phyloP scores from a whole-genome alignment of 2,113 vertebrate genomes.

The Campylomormyrus numenius region DNA sequence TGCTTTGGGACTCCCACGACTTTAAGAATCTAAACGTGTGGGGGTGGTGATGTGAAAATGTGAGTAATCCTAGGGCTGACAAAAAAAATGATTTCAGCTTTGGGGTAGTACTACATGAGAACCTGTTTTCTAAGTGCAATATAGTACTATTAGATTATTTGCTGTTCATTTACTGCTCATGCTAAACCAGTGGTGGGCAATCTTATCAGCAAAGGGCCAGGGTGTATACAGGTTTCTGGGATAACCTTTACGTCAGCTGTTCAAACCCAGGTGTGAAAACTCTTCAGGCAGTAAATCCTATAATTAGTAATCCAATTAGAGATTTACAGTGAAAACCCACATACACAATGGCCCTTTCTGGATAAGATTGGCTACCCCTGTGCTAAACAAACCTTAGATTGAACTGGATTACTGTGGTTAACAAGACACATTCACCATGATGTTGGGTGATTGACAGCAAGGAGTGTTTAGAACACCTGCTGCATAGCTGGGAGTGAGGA shows the following conservation, averaged over 20 bases:
- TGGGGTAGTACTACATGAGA: neutral
- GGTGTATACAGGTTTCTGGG: neutral
- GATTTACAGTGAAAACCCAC: neutral
- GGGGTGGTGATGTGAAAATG: neutral
- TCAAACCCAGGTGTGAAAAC: neutral
- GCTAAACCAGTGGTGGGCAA: neutral
- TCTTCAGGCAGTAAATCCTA: neutral
- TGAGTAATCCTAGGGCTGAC: neutral
- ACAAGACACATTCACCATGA: neutral
- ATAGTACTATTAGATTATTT: neutral
- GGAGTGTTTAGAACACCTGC: neutral
- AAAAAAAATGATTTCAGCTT: neutral
- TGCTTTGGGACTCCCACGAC: neutral
- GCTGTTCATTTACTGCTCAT: no score
- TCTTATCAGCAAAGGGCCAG: neutral
- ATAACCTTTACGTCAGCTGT: neutral
- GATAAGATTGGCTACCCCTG: neutral
- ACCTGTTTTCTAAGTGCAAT: neutral
- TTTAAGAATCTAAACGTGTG: neutral
- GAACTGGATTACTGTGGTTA: neutral
- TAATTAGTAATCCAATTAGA: neutral
- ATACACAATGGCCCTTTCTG: neutral
- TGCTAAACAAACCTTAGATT: neutral
- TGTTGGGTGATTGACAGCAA: neutral
- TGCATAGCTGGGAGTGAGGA: conserved; percentile 10